Conservation (phyloP, 2,888 invertebrate genomes). For the Limnephilus marmoratus region DNA sequence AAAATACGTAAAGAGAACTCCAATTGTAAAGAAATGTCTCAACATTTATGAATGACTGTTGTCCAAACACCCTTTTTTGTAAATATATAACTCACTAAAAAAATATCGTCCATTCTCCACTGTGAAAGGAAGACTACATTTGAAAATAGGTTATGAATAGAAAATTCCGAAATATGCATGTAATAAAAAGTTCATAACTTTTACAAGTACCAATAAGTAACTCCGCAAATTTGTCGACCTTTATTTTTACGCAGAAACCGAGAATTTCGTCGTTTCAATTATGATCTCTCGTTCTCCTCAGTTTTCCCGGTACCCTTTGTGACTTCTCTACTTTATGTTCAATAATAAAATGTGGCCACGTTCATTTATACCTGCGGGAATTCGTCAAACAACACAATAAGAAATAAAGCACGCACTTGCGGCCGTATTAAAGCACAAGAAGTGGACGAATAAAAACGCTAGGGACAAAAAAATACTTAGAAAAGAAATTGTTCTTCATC, state of each 20-base stretch:
- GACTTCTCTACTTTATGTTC: slow-evolving; percentile 29
- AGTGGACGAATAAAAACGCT: slow-evolving; percentile 9
- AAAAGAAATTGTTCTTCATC: slow-evolving; percentile 39
- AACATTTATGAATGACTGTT: too few species aligned
- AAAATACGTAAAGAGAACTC: too few species aligned
- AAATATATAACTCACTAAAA: not conserved
- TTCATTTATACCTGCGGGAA: slow-evolving; percentile 35
- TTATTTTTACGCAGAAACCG: slow-evolving; percentile 28
- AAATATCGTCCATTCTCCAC: not conserved
- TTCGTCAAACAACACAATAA: slow-evolving; percentile 40
- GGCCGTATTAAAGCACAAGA: slow-evolving; percentile 7
- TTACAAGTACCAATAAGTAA: not conserved
- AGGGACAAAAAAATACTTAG: slow-evolving; percentile 10
- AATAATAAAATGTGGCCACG: slow-evolving; percentile 38
- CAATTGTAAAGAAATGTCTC: too few species aligned
- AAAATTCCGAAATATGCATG: not conserved
- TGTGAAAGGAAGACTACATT: not conserved
- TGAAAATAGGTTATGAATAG: slow-evolving; percentile 2
- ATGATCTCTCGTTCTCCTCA: not conserved
- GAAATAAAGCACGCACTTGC: slow-evolving; percentile 45
- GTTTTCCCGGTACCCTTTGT: slow-evolving; percentile 14
- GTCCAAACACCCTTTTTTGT: too few species aligned
- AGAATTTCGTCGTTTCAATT: slow-evolving; percentile 23
- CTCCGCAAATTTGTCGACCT: slow-evolving; percentile 5
- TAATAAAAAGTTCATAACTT: not conserved